A percentile compares a stretch with the other conserved stretches of the same genome.
phyloP scores from a whole-genome alignment of 2,888 invertebrate genomes.

The Chrysolina haemoptera region DNA sequence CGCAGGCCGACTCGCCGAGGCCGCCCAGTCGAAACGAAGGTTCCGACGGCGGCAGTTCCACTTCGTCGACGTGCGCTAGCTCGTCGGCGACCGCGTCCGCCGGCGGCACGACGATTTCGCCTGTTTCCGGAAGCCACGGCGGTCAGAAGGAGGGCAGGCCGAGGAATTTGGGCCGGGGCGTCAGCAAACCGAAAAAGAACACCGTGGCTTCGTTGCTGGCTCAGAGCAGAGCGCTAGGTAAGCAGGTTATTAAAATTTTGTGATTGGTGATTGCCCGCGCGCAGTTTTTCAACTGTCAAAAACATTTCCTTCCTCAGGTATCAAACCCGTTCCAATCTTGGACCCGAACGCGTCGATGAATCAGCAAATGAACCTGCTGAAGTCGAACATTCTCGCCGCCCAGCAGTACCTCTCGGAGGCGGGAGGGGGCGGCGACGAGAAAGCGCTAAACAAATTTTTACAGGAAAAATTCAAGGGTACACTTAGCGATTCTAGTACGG shows the following conservation, averaged over 20 bases:
- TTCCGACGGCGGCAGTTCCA: slow-evolving; percentile 63
- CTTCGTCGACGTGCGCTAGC: slow-evolving; percentile 61
- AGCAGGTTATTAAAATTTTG: slow-evolving; percentile 27
- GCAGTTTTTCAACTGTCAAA: neutral
- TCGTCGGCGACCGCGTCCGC: slow-evolving; percentile 46
- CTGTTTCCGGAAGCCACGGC: slow-evolving; percentile 40
- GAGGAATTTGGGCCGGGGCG: slow-evolving; percentile 87
- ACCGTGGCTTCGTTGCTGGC: slow-evolving; percentile 91
- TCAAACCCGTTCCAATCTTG: slow-evolving; percentile 79
- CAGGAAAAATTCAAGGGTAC: slow-evolving; percentile 75
- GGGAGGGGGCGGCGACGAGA: slow-evolving; percentile 65
- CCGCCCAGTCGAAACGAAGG: slow-evolving; percentile 71
- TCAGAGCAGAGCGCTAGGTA: slow-evolving; percentile 85
- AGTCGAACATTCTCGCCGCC: slow-evolving; percentile 78
- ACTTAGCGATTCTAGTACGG: slow-evolving; percentile 72
- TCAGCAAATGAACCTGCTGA: slow-evolving; percentile 74
- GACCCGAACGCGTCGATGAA: slow-evolving; percentile 73
- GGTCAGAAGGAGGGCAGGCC: slow-evolving; percentile 81
- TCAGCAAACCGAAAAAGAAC: slow-evolving; percentile 93
- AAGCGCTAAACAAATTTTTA: slow-evolving; percentile 70
- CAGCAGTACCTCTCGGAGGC: slow-evolving; percentile 73
- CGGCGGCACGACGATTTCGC: slow-evolving; percentile 45
- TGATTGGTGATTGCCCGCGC: neutral
- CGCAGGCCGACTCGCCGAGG: slow-evolving; percentile 75
- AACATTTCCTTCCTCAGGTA: slow-evolving; percentile 65